Percentiles rank a stretch among this genome's conserved stretches.
These are phyloP conservation scores for Helicoverpa zea DNA, from an alignment of 1,140 invertebrate genomes.

Conservation along the genomic window DNA sequence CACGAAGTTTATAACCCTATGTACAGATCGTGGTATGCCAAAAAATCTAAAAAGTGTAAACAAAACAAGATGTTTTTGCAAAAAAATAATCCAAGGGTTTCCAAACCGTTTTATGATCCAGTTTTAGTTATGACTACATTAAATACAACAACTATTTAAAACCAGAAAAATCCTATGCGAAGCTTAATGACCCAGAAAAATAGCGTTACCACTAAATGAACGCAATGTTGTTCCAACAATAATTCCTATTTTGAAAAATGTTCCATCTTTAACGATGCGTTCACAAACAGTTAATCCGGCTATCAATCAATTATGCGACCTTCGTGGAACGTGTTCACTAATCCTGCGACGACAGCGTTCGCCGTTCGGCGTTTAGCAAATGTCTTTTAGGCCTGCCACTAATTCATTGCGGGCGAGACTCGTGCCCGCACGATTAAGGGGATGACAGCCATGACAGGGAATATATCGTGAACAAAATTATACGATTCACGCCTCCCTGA, in stretches of 20 bases:
- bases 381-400: constrained; percentile 47
- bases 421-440: constrained; percentile 66
- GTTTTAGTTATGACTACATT: too few relatives aligned
- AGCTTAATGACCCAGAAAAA: neutral
- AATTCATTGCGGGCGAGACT: constrained; percentile 66
- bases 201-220: neutral
- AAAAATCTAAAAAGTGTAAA: constrained; percentile 3
- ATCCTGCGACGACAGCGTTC: constrained; percentile 72
- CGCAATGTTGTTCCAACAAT: neutral
- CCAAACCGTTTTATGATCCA: too few relatives aligned
- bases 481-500: constrained; percentile 50
- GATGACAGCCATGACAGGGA: constrained; percentile 75
- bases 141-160: neutral
- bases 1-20: constrained; percentile 36
- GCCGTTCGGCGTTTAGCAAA: constrained; percentile 66
- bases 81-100: too few relatives aligned
- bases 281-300: constrained; percentile 59
- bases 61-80: neutral
- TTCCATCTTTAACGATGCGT: constrained; percentile 38
- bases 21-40: neutral
- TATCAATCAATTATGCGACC: constrained; percentile 67
- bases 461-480: constrained; percentile 79
- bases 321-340: constrained; percentile 76
- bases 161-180: too few relatives aligned
- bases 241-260: constrained; percentile 29